A percentile compares a stretch with the other conserved stretches of the same genome.
Evolutionary conservation across 1,140 invertebrate genomes (phyloP).

Genomic region (Leptinotarsa texana): DNA sequence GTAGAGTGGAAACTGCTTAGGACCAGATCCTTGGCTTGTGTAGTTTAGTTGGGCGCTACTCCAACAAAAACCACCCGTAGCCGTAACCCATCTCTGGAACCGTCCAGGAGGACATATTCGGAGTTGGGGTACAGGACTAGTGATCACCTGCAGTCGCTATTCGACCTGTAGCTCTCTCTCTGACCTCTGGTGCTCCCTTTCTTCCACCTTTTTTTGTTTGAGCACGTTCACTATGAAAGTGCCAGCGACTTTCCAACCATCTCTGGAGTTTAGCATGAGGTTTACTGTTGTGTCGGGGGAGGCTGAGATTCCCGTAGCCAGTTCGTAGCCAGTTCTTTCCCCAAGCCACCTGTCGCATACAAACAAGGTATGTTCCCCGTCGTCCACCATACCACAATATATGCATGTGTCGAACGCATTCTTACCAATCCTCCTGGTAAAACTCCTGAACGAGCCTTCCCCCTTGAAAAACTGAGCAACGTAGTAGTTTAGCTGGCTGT

Average conservation of each 20-base stretch:
- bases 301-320: not conserved
- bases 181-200: not conserved
- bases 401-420: not conserved
- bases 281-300: not conserved
- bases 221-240: not conserved
- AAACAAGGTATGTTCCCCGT: constrained; percentile 10
- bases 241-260: not conserved
- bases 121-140: no score
- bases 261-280: not conserved
- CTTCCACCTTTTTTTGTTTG: not conserved
- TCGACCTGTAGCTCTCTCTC: not conserved
- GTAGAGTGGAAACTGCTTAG: not conserved
- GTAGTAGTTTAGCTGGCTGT: constrained; percentile 7
- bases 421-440: constrained; percentile 20
- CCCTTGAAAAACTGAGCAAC: constrained; percentile 28
- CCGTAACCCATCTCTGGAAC: no score
- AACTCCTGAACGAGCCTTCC: constrained; percentile 24
- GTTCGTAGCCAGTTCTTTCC: constrained; percentile 34
- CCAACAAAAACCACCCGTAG: no score
- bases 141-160: no score
- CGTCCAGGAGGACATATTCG: no score
- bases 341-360: not conserved
- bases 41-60: no score
- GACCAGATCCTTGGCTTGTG: no score
- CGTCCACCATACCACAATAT: constrained; percentile 12